Evolutionary conservation across 2,113 vertebrate genomes (phyloP).

Genomic region (Dicaeum eximium): DNA sequence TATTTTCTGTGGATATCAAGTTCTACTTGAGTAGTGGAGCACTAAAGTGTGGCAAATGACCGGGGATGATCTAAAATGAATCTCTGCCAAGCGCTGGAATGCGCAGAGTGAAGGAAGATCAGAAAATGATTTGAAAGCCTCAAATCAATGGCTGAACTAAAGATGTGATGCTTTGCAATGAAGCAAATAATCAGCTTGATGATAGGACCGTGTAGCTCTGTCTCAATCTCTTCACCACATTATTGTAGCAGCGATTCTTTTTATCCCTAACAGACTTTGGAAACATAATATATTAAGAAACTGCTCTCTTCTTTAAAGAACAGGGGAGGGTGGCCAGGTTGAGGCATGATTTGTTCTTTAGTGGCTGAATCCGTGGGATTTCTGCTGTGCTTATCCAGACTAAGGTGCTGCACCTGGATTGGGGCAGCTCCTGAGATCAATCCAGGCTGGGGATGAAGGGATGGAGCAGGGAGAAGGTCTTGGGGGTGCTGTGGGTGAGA

Average conservation of each 20-base stretch:
- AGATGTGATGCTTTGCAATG: slow-evolving; percentile 30
- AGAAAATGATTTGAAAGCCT: slow-evolving; percentile 39
- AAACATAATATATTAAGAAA: not conserved
- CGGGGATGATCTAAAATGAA: slow-evolving; percentile 32
- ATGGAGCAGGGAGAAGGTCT: not conserved
- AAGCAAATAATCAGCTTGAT: slow-evolving; percentile 49
- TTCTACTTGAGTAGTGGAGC: slow-evolving; percentile 22
- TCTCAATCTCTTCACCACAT: not conserved
- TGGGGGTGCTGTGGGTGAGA: not conserved
- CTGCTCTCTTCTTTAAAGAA: not conserved
- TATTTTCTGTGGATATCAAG: slow-evolving; percentile 22
- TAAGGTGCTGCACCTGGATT: not conserved
- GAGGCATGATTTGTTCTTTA: not conserved
- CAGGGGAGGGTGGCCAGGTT: not conserved
- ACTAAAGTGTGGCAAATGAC: slow-evolving; percentile 46
- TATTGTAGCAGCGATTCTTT: not conserved
- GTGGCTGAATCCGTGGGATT: not conserved
- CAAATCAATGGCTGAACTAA: slow-evolving; percentile 34
- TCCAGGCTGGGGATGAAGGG: not conserved
- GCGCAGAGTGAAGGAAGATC: slow-evolving; percentile 23
- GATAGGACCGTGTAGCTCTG: not conserved
- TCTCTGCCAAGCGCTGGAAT: not conserved
- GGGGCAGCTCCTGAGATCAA: not conserved
- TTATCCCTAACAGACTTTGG: not conserved
- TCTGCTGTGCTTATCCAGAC: not conserved